Base-by-base conservation (phyloP, 30 jellyfish, hydroid and myxozoan species). In the Nemopilema nomurai region DNA sequence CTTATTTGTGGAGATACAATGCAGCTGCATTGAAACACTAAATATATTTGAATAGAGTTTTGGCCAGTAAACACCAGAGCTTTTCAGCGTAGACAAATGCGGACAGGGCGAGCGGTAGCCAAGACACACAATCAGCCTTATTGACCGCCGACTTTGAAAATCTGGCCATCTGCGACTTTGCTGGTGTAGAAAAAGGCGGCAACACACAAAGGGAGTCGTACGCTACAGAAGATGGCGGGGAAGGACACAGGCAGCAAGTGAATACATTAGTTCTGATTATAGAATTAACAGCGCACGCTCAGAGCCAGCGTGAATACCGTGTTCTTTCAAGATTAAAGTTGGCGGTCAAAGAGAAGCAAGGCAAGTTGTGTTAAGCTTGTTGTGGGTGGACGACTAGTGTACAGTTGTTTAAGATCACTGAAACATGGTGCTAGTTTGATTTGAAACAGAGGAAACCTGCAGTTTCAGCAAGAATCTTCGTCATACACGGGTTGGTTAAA, bases 81-180 rank as follows among this genome's bases (percentile, higher is more conserved):
- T 41, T 13, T 13, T 41, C 6, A 6, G 57, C 57, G 13, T 41
- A 6, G 57, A 41, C 57, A 6, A 41, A n/a, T n/a, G n/a, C 57
- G 9, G 57, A 13, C 69, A 49, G 76, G 51, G 8, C 76, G 62
- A 49, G 90, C 30, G n/a, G 75, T 32, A 25, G 75, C 31, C 6
- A 71, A 20, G 26, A 74, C 31, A n/a, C n/a, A 18, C 84, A 50
- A 49, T n/a, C 72, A 8, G 27, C 17, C 30, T 24, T 28, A 3
- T 73, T 31, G 30, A 41, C 83, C 83, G n/a, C 83, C 49, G 69
- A 41, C 83, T 69, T 29, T 32, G 83, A 73, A 33, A 33, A 19
- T 29, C 26, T 29, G 68, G 69, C 83, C 83, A 73, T 73, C 83
- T 73, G 83, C 70, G 28, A 32, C 1, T 17, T 18, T 69, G 33